Conservation (phyloP, 2,113 vertebrate species). For the Boleophthalmus pectinirostris region DNA sequence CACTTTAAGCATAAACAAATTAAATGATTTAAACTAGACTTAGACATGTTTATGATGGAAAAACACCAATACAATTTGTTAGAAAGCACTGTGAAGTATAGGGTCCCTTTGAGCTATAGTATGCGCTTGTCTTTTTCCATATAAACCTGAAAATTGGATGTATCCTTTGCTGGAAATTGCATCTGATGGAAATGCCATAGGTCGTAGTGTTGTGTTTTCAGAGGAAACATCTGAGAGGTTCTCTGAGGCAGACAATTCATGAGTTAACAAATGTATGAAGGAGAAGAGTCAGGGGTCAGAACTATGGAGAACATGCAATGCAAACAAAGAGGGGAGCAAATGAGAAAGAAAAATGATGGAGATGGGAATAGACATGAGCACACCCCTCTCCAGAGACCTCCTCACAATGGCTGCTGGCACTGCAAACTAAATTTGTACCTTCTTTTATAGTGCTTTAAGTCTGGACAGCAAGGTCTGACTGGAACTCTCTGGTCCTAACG, state of each 20-base stretch:
- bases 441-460: neutral
- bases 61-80: neutral
- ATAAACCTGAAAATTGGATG: constrained; percentile 7
- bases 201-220: constrained; percentile 10
- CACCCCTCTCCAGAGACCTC: neutral
- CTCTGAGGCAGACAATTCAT: constrained; percentile 10
- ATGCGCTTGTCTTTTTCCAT: neutral
- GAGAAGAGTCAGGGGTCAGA: constrained; percentile 25
- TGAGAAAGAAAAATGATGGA: neutral
- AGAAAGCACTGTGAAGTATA: neutral
- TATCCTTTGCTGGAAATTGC: constrained; percentile 18
- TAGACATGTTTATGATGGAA: neutral
- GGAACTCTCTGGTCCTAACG: constrained; percentile 41
- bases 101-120: neutral
- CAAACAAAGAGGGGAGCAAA: constrained; percentile 10
- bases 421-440: constrained; percentile 1
- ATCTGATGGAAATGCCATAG: constrained; percentile 35
- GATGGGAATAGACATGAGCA: constrained; percentile 1
- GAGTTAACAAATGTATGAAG: constrained; percentile 22
- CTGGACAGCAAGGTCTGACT: constrained; percentile 2
- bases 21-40: neutral
- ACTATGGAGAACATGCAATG: constrained; percentile 13
- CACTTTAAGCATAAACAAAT: neutral
- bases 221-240: constrained; percentile 24
- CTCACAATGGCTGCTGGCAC: neutral